Evolutionary conservation across 2,888 invertebrate species (phyloP).

Genomic region (Campoletis raptor): DNA sequence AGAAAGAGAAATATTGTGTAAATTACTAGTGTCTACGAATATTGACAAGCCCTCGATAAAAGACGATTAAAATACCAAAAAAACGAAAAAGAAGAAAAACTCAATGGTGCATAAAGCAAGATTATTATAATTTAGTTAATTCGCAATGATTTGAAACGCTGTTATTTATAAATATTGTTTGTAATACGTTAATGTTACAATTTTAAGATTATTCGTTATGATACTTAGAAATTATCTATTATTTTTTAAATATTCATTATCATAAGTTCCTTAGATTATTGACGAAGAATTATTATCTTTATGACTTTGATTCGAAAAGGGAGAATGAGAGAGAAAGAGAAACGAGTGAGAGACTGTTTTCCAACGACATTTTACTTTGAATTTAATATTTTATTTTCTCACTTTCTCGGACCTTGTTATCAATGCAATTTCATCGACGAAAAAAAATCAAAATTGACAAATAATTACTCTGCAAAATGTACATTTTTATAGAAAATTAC

Average conservation of each 20-base stretch:
- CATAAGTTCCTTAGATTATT: background rate
- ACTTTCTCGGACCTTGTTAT: background rate
- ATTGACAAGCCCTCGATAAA: background rate
- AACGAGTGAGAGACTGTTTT: background rate
- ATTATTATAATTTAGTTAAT: background rate
- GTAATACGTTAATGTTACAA: background rate
- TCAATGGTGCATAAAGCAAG: constrained; percentile 10
- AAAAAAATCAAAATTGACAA: background rate
- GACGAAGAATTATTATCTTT: constrained; percentile 30
- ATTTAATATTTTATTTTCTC: background rate
- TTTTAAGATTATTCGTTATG: constrained; percentile 2
- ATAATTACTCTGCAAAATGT: too few relatives aligned
- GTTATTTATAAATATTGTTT: background rate
- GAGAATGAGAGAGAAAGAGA: background rate
- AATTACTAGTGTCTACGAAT: background rate
- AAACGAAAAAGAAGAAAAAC: background rate
- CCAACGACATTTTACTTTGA: constrained; percentile 6
- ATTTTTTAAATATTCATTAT: constrained; percentile 7
- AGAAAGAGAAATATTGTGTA: background rate
- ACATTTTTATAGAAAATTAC: too few relatives aligned
- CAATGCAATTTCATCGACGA: background rate
- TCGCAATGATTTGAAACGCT: background rate
- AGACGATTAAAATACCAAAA: constrained; percentile 39
- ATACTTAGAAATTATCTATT: background rate
- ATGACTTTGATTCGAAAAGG: background rate